Evolutionary conservation across 2,797 vertebrate genomes (phyloP).

Genomic region (Falco biarmicus): DNA sequence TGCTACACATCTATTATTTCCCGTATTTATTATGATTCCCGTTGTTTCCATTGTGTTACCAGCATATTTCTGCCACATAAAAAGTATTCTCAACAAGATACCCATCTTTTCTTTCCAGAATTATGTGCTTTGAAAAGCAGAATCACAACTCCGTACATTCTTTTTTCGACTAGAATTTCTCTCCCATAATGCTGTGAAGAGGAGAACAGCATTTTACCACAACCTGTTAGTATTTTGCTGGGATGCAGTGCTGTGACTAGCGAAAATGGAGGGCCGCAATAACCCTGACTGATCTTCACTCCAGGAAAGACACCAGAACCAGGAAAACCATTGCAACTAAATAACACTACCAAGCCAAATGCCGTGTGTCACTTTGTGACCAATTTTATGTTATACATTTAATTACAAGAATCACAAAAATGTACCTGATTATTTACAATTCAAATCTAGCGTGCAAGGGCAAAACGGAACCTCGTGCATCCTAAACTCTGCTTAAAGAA

Average conservation of each 20-base stretch:
- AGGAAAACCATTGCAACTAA: neutral
- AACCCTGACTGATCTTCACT: neutral
- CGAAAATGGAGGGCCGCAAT: neutral
- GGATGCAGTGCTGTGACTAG: neutral
- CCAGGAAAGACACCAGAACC: neutral
- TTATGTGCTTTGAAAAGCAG: neutral
- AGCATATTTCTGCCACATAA: neutral
- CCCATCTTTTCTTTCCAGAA: neutral
- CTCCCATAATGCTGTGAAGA: neutral
- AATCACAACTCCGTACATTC: neutral
- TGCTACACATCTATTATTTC: neutral
- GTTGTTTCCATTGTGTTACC: neutral
- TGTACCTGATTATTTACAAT: neutral
- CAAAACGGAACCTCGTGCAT: neutral
- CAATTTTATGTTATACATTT: neutral
- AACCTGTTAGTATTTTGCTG: neutral
- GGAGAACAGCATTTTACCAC: neutral
- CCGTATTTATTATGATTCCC: neutral
- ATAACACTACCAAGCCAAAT: neutral
- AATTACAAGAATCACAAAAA: neutral
- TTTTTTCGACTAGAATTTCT: neutral
- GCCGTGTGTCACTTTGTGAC: neutral
- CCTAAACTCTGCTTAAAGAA: neutral
- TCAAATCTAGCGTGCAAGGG: neutral
- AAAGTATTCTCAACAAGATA: neutral